Conservation (phyloP, 2,888 invertebrate genomes). For the Oxytorus armatus region DNA sequence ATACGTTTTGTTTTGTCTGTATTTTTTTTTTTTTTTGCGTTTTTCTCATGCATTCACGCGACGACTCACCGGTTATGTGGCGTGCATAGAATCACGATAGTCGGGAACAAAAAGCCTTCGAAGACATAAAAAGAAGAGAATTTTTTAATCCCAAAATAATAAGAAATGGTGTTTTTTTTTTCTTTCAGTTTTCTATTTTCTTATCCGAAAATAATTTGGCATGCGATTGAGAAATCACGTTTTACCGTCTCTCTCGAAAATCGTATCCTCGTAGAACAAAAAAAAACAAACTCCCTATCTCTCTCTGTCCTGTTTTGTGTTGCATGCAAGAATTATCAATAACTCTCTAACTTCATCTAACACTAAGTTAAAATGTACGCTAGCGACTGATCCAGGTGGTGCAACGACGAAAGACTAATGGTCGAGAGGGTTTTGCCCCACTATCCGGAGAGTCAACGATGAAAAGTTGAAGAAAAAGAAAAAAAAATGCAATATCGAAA, state of each 20-base stretch:
- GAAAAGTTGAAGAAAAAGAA: constrained; percentile 21
- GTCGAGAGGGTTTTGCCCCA: constrained; percentile 43
- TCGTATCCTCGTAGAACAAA: constrained; percentile 54
- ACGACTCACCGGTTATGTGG: constrained; percentile 63
- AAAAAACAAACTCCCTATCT: constrained; percentile 62
- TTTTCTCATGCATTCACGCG: constrained; percentile 61
- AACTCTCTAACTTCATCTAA: constrained; percentile 81
- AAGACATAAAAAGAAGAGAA: neutral
- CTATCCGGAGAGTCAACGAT: constrained; percentile 64
- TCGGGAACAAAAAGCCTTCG: neutral
- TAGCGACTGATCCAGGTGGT: constrained; percentile 47
- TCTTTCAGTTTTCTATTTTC: constrained; percentile 2
- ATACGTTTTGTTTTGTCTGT: constrained; percentile 36
- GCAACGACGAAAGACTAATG: constrained; percentile 39
- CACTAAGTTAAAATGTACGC: constrained; percentile 40
- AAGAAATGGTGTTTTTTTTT: constrained; percentile 10
- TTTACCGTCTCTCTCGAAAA: constrained; percentile 52
- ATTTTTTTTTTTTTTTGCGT: constrained; percentile 40
- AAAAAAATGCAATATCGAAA: constrained; percentile 17
- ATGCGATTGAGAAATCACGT: constrained; percentile 21
- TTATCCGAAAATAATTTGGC: constrained; percentile 16
- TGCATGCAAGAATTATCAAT: constrained; percentile 78
- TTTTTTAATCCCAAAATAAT: constrained; percentile 17
- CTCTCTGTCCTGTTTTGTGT: constrained; percentile 73
- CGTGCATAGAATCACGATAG: constrained; percentile 28